Percentiles rank a stretch among this genome's conserved stretches.
These are phyloP conservation scores for Megaceryle alcyon DNA, from an alignment of 2,797 vertebrate species.

Conservation along the genomic window DNA sequence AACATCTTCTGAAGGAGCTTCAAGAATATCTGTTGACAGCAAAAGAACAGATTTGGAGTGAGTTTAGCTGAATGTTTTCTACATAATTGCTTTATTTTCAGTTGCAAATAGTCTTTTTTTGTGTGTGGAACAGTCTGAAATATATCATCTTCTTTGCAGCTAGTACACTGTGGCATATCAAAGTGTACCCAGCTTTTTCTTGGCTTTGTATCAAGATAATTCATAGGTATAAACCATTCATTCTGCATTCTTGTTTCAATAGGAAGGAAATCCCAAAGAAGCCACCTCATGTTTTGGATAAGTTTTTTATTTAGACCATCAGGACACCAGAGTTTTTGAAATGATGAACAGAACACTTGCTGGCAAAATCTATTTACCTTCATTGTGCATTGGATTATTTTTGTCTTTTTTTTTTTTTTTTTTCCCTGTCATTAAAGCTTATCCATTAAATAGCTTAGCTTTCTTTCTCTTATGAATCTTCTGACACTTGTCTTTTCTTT, in stretches of 20 bases:
- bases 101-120: neutral
- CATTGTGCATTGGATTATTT: neutral
- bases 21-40: neutral
- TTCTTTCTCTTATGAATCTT: neutral
- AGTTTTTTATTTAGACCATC: neutral
- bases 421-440: neutral
- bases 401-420: neutral
- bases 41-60: neutral
- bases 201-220: neutral
- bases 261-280: neutral
- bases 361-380: neutral
- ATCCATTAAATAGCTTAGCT: neutral
- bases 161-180: neutral
- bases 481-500: neutral
- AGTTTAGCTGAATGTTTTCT: neutral
- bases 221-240: neutral
- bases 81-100: neutral
- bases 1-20: neutral
- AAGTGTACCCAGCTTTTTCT: neutral
- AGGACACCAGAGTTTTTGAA: neutral
- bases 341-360: rapidly evolving
- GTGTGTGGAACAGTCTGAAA: neutral
- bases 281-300: neutral
- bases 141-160: neutral
- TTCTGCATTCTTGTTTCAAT: neutral